These are phyloP conservation scores for Lathronympha strigana DNA, from an alignment of 2,888 invertebrate genomes.

Conservation along the genomic window DNA sequence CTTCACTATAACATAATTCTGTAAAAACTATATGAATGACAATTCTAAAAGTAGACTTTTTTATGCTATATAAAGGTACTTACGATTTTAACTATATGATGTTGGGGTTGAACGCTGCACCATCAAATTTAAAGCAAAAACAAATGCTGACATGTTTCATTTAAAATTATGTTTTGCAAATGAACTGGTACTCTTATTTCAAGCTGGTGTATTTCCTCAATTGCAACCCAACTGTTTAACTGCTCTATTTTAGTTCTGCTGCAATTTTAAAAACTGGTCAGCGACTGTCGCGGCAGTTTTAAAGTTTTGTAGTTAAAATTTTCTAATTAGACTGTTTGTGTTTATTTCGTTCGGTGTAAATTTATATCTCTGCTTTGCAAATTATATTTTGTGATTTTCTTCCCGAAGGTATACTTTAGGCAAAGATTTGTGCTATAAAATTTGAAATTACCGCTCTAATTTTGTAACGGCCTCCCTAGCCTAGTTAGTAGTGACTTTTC, in stretches of 20 bases:
- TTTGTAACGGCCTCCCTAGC: background rate
- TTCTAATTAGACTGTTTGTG: constrained; percentile 23
- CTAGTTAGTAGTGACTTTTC: too few species aligned
- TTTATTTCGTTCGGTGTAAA: constrained; percentile 18
- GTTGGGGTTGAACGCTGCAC: background rate
- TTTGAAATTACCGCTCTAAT: background rate
- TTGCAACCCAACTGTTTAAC: constrained; percentile 26
- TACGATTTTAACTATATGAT: background rate
- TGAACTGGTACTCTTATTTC: background rate
- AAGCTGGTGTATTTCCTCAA: constrained; percentile 9
- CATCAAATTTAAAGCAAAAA: background rate
- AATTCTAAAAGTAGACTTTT: too few species aligned
- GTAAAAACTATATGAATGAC: too few species aligned
- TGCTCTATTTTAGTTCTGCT: constrained; percentile 17
- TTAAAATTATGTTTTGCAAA: constrained; percentile 17
- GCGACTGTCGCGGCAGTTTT: constrained; percentile 19
- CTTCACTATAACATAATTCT: too few species aligned
- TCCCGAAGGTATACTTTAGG: background rate
- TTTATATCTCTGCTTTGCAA: constrained; percentile 20
- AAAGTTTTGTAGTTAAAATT: constrained; percentile 31
- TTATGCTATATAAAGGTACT: background rate
- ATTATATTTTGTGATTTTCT: background rate
- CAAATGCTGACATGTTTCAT: background rate
- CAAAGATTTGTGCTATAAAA: background rate
- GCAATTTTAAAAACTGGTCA: constrained; percentile 30